phyloP scores from a whole-genome alignment of 2,888 invertebrate genomes.

The Rotaria magnacalcarata region DNA sequence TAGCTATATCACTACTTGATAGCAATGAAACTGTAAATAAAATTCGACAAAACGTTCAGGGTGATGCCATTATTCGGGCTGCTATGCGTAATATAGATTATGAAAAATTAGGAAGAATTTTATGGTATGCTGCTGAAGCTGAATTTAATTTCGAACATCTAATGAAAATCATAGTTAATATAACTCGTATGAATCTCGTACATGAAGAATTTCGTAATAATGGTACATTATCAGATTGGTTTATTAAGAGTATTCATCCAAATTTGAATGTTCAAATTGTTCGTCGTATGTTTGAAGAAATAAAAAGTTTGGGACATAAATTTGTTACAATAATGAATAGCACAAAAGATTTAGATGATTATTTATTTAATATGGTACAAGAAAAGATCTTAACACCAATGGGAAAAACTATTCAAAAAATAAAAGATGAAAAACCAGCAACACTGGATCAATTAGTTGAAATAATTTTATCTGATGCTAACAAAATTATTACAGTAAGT shows the following conservation, averaged over 20 bases:
- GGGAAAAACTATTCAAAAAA: background rate
- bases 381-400: background rate
- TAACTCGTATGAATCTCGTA: background rate
- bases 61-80: background rate
- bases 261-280: background rate
- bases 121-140: background rate
- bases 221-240: background rate
- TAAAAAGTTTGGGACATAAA: background rate
- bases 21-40: background rate
- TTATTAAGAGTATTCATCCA: background rate
- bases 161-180: background rate
- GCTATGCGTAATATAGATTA: background rate
- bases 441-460: background rate
- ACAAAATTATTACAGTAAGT: background rate
- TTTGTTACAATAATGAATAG: background rate
- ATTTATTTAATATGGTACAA: background rate
- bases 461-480: background rate
- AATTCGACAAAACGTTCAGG: background rate
- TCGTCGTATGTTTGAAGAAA: background rate
- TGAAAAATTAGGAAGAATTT: background rate
- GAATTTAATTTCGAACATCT: background rate
- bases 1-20: background rate
- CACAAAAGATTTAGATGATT: background rate
- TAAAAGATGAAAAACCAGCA: background rate
- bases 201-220: background rate